Evolutionary conservation across 1,140 invertebrate genomes (phyloP).

Genomic region (Oryzaephilus surinamensis): DNA sequence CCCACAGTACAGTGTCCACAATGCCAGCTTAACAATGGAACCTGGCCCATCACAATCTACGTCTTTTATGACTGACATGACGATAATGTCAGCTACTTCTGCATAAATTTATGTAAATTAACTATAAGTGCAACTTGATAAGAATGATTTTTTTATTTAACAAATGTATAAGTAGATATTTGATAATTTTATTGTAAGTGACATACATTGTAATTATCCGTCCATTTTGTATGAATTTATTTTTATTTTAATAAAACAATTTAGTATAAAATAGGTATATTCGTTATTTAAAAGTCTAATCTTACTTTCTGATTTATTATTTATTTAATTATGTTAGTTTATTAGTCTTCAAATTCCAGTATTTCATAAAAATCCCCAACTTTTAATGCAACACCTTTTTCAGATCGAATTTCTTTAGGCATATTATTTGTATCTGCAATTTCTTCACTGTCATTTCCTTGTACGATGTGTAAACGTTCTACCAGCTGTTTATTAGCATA

Average conservation of each 20-base stretch:
- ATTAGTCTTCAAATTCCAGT: slow-evolving; percentile 22
- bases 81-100: slow-evolving; percentile 7
- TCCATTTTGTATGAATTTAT: slow-evolving; percentile 13
- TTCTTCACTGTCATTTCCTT: slow-evolving; percentile 7
- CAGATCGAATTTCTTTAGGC: slow-evolving; percentile 23
- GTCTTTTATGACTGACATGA: slow-evolving; percentile 23
- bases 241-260: slow-evolving; percentile 5
- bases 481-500: slow-evolving; percentile 14
- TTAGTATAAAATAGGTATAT: slow-evolving; percentile 5
- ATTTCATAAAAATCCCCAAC: slow-evolving; percentile 27
- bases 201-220: no score
- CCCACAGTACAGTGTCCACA: slow-evolving; percentile 76
- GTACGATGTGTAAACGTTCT: slow-evolving; percentile 19
- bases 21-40: slow-evolving; percentile 44
- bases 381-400: slow-evolving; percentile 25
- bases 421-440: slow-evolving; percentile 6
- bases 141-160: no score
- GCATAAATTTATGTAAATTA: no score
- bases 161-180: no score
- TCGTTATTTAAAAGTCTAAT: background rate
- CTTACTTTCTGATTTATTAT: background rate
- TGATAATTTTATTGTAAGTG: no score
- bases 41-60: slow-evolving; percentile 22
- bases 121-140: no score
- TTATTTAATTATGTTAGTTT: background rate